Percentiles rank a stretch among this genome's conserved stretches.
Evolutionary conservation across 2,888 invertebrate species (phyloP).

Genomic region (Cremastinae sp.): DNA sequence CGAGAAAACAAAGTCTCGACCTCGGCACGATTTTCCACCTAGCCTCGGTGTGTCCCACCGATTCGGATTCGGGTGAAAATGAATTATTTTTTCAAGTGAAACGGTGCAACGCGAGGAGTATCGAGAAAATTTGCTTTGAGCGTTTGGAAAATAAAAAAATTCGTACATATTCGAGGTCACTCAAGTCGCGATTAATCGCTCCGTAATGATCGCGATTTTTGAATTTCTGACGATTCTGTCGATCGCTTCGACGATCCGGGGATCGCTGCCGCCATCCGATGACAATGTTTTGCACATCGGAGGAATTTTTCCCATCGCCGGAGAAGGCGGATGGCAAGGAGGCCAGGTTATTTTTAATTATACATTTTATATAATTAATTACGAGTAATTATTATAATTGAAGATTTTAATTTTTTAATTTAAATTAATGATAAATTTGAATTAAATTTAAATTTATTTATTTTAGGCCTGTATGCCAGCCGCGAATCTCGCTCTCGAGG

Average conservation of each 20-base stretch:
- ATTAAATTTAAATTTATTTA: neutral
- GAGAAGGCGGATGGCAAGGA: constrained; percentile 98
- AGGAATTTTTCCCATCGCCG: constrained; percentile 98
- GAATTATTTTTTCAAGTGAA: constrained; percentile 13
- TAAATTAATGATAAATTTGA: neutral
- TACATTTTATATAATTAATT: neutral
- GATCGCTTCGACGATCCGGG: constrained; percentile 64
- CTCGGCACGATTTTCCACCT: constrained; percentile 48
- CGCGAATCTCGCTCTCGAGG: constrained; percentile 96
- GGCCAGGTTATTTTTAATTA: constrained; percentile 85
- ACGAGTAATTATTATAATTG: neutral
- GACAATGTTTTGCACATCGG: constrained; percentile 94
- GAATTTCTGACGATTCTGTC: constrained; percentile 64
- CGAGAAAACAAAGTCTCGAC: constrained; percentile 38
- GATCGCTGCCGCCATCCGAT: constrained; percentile 70
- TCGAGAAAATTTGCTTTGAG: constrained; percentile 16
- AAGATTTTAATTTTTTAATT: neutral
- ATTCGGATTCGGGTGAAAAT: constrained; percentile 24
- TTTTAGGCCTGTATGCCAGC: constrained; percentile 96
- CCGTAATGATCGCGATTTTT: constrained; percentile 53
- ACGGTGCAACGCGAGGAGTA: neutral
- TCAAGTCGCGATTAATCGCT: constrained; percentile 15
- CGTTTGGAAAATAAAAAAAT: neutral
- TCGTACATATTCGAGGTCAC: constrained; percentile 19
- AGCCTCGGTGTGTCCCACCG: constrained; percentile 14